A percentile compares a stretch with the other conserved stretches of the same genome.
Conservation (phyloP, 2,113 vertebrate species). For the Zosterops hypoxanthus region DNA sequence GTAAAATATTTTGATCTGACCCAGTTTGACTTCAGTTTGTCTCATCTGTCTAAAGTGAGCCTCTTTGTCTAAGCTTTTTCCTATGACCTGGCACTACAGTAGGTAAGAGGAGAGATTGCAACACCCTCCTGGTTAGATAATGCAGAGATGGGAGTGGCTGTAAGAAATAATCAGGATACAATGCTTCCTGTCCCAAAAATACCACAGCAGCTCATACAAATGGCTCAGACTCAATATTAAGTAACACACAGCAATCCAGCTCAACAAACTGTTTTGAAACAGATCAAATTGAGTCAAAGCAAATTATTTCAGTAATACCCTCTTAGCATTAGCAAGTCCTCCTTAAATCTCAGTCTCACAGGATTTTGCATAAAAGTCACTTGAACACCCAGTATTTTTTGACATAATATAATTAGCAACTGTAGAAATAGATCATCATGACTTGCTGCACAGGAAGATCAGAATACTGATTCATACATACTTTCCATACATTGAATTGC, state of each 20-base stretch:
- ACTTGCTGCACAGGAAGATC: constrained; percentile 43
- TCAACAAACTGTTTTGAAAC: constrained; percentile 33
- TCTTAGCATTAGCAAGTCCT: not conserved
- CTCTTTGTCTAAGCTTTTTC: not conserved
- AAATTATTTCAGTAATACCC: constrained; percentile 28
- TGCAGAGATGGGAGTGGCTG: not conserved
- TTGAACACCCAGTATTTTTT: constrained; percentile 41
- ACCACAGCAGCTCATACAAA: not conserved
- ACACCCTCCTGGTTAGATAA: not conserved
- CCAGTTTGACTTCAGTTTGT: not conserved
- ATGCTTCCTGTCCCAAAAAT: not conserved
- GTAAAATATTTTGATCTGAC: not conserved
- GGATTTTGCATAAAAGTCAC: constrained; percentile 32
- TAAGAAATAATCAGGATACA: not conserved
- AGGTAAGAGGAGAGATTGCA: not conserved
- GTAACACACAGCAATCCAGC: not conserved
- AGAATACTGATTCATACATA: constrained; percentile 57
- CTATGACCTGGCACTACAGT: not conserved
- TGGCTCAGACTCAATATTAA: not conserved
- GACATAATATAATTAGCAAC: constrained; percentile 58
- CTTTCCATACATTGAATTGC: constrained; percentile 31
- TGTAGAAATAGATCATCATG: constrained; percentile 58
- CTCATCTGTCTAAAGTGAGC: not conserved
- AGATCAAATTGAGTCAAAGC: not conserved
- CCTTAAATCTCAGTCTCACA: not conserved